These are phyloP conservation scores for Melanotaenia duboulayi DNA, from an alignment of 2,113 vertebrate species.

Conservation along the genomic window DNA sequence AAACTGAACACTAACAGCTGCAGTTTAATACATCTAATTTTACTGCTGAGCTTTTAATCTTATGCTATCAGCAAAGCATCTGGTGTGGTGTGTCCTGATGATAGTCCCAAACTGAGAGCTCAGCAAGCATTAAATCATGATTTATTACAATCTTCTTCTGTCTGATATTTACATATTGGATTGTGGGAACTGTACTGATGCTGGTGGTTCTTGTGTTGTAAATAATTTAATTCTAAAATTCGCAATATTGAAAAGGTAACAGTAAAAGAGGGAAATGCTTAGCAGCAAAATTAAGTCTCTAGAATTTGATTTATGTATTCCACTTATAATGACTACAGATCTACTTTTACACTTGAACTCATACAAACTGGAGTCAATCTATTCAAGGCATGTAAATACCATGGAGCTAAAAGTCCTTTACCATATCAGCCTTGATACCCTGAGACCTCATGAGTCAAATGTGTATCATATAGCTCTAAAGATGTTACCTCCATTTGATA, in stretches of 20 bases:
- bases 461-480: neutral
- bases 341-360: too few relatives aligned
- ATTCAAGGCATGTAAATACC: too few relatives aligned
- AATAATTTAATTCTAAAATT: too few relatives aligned
- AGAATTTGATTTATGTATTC: too few relatives aligned
- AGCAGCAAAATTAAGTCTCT: too few relatives aligned
- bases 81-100: slow-evolving; percentile 42
- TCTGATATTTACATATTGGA: neutral
- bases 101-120: slow-evolving; percentile 40
- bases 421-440: too few relatives aligned
- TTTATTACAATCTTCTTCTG: slow-evolving; percentile 25
- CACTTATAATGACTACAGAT: too few relatives aligned
- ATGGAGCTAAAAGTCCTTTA: too few relatives aligned
- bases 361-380: too few relatives aligned
- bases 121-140: slow-evolving; percentile 58
- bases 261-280: too few relatives aligned
- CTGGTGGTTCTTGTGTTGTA: neutral
- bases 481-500: slow-evolving; percentile 10
- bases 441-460: neutral
- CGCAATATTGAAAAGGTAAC: too few relatives aligned
- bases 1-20: slow-evolving; percentile 33
- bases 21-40: slow-evolving; percentile 49
- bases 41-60: slow-evolving; percentile 47
- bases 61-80: slow-evolving; percentile 56
- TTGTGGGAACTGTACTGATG: too few relatives aligned